A percentile compares a stretch with the other conserved stretches of the same genome.
phyloP scores from a whole-genome alignment of 2,113 vertebrate genomes.

The Nannospalax galili region DNA sequence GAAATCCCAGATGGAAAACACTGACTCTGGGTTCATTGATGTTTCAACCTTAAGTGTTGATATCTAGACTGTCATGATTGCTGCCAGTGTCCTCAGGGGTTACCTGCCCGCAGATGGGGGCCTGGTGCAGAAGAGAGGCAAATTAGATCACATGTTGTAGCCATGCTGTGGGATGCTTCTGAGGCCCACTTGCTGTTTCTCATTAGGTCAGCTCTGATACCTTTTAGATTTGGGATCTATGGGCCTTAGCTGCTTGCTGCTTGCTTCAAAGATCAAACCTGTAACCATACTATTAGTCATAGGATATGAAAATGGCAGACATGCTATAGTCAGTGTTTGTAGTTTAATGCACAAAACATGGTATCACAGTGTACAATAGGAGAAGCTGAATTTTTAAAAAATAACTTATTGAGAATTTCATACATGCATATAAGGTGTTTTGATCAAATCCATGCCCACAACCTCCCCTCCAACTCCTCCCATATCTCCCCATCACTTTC shows the following conservation, averaged over 20 bases:
- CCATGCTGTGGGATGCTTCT: not conserved
- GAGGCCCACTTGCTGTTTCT: slow-evolving; percentile 2
- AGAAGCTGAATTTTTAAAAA: not conserved
- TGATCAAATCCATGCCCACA: no score
- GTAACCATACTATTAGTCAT: not conserved
- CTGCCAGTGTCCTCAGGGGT: not conserved
- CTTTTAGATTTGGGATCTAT: slow-evolving; percentile 11
- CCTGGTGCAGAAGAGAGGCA: not conserved
- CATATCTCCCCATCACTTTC: no score
- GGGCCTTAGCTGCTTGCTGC: not conserved
- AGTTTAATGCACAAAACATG: not conserved
- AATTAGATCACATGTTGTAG: not conserved
- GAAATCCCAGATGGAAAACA: slow-evolving; percentile 25
- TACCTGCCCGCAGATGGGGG: not conserved
- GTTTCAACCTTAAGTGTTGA: not conserved
- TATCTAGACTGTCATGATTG: not conserved
- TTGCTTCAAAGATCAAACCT: slow-evolving; percentile 39
- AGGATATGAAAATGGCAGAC: not conserved
- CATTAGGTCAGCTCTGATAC: slow-evolving; percentile 15
- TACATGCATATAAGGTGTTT: no score
- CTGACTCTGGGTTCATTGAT: slow-evolving; percentile 2
- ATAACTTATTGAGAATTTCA: no score
- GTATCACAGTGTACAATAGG: not conserved
- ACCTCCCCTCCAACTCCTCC: no score
- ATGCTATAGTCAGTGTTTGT: not conserved